phyloP scores from a whole-genome alignment of 2,113 vertebrate genomes.

The Platysteira castanea region DNA sequence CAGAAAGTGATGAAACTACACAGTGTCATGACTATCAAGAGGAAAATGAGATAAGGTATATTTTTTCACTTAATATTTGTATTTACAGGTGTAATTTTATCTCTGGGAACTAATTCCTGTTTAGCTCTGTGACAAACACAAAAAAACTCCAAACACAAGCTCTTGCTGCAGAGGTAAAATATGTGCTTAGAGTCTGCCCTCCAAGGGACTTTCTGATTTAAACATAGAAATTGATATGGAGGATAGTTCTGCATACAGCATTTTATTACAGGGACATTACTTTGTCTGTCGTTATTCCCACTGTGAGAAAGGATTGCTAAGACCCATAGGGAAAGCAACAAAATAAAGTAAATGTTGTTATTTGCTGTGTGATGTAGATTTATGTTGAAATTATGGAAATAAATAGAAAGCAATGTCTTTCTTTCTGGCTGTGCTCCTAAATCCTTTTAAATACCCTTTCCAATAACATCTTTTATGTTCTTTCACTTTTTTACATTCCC shows the following conservation, averaged over 20 bases:
- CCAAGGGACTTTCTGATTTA: background rate
- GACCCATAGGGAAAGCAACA: background rate
- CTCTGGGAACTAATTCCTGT: background rate
- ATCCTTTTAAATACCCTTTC: background rate
- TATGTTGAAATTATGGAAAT: background rate
- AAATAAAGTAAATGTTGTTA: background rate
- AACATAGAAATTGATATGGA: background rate
- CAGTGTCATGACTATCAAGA: constrained; percentile 70
- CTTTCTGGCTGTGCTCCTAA: background rate
- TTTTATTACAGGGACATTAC: background rate
- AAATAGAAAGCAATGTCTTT: background rate
- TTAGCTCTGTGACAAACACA: background rate
- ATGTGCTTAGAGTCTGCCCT: background rate
- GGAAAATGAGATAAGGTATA: constrained; percentile 81
- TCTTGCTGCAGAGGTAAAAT: background rate
- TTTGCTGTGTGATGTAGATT: background rate
- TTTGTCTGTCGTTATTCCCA: background rate
- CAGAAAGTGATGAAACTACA: constrained; percentile 63
- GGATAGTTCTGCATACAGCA: background rate
- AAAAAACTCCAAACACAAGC: background rate
- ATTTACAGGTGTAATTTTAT: background rate
- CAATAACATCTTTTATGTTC: background rate
- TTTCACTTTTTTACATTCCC: background rate
- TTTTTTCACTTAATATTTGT: background rate
- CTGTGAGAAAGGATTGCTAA: background rate